phyloP scores from a whole-genome alignment of 2,888 invertebrate genomes.

The Synergus gifuensis region DNA sequence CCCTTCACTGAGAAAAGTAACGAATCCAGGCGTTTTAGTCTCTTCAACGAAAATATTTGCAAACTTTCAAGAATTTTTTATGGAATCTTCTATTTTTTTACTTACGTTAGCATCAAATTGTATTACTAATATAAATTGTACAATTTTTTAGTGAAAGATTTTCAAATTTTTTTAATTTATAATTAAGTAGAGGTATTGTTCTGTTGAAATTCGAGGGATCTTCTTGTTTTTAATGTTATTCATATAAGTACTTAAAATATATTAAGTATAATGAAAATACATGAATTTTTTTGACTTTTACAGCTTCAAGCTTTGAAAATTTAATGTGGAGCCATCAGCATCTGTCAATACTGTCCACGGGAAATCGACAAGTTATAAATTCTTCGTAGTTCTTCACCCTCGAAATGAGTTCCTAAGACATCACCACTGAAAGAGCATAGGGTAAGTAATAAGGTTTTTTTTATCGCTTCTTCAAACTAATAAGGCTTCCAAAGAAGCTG shows the following conservation, averaged over 20 bases:
- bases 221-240: too few species aligned
- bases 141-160: too few species aligned
- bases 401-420: constrained; percentile 31
- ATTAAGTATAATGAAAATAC: background rate
- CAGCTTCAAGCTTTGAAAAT: constrained; percentile 64
- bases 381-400: background rate
- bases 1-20: constrained; percentile 49
- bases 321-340: constrained; percentile 69
- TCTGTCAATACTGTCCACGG: constrained; percentile 65
- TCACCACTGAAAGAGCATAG: constrained; percentile 43
- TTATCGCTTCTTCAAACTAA: constrained; percentile 74
- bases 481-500: constrained; percentile 72
- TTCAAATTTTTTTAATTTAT: too few species aligned
- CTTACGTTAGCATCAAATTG: too few species aligned
- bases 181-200: too few species aligned
- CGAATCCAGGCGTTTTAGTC: constrained; percentile 53
- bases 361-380: constrained; percentile 62
- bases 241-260: too few species aligned
- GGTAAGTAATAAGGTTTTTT: constrained; percentile 75
- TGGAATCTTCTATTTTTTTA: too few species aligned
- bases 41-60: background rate
- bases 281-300: background rate
- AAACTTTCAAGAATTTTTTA: background rate
- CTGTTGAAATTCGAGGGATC: too few species aligned
- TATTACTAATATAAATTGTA: too few species aligned